Conservation (phyloP, 2,113 vertebrate species). For the Petaurus breviceps region DNA sequence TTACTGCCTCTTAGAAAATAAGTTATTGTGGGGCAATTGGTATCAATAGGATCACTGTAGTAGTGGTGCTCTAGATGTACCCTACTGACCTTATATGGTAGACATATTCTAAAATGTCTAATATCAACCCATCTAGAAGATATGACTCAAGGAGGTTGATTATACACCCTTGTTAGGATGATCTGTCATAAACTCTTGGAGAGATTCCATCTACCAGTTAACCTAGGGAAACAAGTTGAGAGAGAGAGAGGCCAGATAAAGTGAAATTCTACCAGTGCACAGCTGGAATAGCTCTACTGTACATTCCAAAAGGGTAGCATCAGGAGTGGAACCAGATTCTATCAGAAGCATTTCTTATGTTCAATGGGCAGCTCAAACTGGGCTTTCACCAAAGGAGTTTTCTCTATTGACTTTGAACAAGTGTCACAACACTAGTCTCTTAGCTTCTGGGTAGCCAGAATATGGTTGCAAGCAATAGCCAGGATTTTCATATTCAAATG, state of each 20-base stretch:
- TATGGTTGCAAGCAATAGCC: conserved; percentile 52
- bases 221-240: neutral
- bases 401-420: neutral
- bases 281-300: neutral
- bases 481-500: conserved; percentile 66
- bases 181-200: neutral
- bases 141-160: neutral
- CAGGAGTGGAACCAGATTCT: neutral
- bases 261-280: neutral
- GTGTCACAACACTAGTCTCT: neutral
- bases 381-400: neutral
- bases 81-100: neutral
- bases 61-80: neutral
- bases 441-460: conserved; percentile 32
- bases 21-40: neutral
- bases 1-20: neutral
- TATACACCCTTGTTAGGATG: neutral
- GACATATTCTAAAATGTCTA: neutral
- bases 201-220: neutral
- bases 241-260: neutral
- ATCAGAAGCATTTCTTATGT: neutral
- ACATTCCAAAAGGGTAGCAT: neutral
- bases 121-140: neutral
- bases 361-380: conserved; percentile 2
- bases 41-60: neutral